These are phyloP conservation scores for Lethrus apterus DNA, from an alignment of 1,140 invertebrate species.

Conservation along the genomic window DNA sequence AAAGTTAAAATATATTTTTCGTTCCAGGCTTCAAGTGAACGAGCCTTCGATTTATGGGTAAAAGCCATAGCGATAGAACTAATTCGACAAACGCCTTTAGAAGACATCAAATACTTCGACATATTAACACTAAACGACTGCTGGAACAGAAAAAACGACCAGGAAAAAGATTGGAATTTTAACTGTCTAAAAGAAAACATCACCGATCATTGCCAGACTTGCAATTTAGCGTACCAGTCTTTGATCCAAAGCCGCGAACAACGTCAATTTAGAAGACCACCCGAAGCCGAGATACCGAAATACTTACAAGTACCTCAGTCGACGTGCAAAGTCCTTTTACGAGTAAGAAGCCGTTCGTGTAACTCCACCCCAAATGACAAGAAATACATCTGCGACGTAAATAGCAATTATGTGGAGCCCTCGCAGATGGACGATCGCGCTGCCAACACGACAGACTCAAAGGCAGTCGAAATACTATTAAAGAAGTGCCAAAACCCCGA, in stretches of 20 bases:
- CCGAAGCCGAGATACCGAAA: not conserved
- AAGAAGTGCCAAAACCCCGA: slow-evolving; percentile 52
- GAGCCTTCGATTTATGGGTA: slow-evolving; percentile 54
- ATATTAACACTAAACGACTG: slow-evolving; percentile 40
- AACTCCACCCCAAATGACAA: not conserved
- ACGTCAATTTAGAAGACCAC: not conserved
- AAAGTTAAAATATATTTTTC: no score
- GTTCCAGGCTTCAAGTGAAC: slow-evolving; percentile 49
- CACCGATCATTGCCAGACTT: not conserved
- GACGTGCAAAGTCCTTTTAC: not conserved
- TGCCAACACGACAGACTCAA: not conserved
- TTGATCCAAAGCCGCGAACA: no score
- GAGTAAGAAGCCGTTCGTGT: slow-evolving; percentile 1
- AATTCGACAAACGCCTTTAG: slow-evolving; percentile 55
- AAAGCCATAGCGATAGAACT: slow-evolving; percentile 54
- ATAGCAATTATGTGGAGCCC: not conserved
- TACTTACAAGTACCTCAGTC: not conserved
- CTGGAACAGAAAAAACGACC: slow-evolving; percentile 25
- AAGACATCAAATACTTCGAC: slow-evolving; percentile 46
- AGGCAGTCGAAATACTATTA: slow-evolving; percentile 42
- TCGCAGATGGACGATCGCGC: not conserved
- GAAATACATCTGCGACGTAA: not conserved
- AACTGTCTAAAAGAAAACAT: slow-evolving; percentile 8
- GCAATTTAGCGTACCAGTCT: not conserved
- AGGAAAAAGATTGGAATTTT: slow-evolving; percentile 28